A percentile compares a stretch with the other conserved stretches of the same genome.
Evolutionary conservation across 2,797 vertebrate species (phyloP).

Genomic region (Mus spretus): DNA sequence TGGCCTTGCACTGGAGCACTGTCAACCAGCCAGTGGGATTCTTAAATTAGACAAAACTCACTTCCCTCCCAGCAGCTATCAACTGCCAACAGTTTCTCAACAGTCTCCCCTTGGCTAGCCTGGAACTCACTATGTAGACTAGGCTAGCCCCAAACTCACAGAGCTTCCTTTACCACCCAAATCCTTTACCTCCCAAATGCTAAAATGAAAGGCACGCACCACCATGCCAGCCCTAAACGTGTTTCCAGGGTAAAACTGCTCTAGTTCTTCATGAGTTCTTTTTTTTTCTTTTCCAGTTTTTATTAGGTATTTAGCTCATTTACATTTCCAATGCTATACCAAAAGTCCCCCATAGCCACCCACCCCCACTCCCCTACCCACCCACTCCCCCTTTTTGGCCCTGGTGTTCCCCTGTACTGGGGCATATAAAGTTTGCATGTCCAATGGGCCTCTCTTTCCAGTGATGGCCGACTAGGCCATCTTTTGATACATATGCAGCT

Average conservation of each 20-base stretch:
- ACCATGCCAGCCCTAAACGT: not conserved
- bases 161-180: not conserved
- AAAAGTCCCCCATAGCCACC: too few relatives aligned
- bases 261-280: not conserved
- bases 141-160: not conserved
- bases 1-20: not conserved
- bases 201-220: not conserved
- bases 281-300: too few relatives aligned
- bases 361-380: too few relatives aligned
- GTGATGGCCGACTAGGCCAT: too few relatives aligned
- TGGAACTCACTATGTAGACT: not conserved
- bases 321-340: too few relatives aligned
- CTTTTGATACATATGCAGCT: too few relatives aligned
- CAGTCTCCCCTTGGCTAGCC: not conserved
- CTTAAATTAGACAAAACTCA: not conserved
- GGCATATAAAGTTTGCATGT: too few relatives aligned
- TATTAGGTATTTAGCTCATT: too few relatives aligned
- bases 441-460: too few relatives aligned
- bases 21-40: not conserved
- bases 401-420: too few relatives aligned
- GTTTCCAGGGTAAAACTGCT: not conserved
- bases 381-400: too few relatives aligned
- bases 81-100: not conserved
- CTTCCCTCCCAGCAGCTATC: not conserved
- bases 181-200: not conserved